phyloP scores from a whole-genome alignment of 2,113 vertebrate genomes.

The Sigmodon hispidus region DNA sequence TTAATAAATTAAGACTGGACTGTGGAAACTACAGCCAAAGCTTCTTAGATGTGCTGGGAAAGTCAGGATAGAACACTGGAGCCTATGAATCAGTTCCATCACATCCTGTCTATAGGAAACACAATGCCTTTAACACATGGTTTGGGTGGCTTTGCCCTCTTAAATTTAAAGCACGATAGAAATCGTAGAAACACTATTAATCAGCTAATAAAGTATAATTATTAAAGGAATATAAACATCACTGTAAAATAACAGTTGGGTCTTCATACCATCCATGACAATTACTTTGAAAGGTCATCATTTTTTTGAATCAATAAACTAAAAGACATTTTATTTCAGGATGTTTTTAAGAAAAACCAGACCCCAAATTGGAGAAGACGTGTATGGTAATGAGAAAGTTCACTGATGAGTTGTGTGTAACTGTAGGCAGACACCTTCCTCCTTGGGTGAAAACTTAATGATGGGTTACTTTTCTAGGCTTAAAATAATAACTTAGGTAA shows the following conservation, averaged over 20 bases:
- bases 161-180: slow-evolving; percentile 13
- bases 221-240: slow-evolving; percentile 41
- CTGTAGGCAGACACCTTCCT: slow-evolving; percentile 18
- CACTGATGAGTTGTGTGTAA: slow-evolving; percentile 40
- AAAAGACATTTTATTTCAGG: slow-evolving; percentile 49
- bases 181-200: too few relatives aligned
- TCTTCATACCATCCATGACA: slow-evolving; percentile 50
- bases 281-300: slow-evolving; percentile 70
- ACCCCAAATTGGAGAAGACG: slow-evolving; percentile 54
- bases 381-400: slow-evolving; percentile 53
- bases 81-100: background rate
- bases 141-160: slow-evolving; percentile 55
- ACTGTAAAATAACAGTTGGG: slow-evolving; percentile 37
- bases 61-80: background rate
- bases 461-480: slow-evolving; percentile 61
- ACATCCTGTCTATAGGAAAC: background rate
- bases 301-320: slow-evolving; percentile 51
- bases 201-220: slow-evolving; percentile 65
- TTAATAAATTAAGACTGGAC: slow-evolving; percentile 59
- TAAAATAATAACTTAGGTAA: slow-evolving; percentile 71
- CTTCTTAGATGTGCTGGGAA: background rate
- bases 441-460: slow-evolving; percentile 68
- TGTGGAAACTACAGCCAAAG: slow-evolving; percentile 16
- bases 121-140: slow-evolving; percentile 32
- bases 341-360: slow-evolving; percentile 60